Evolutionary conservation across 1,140 invertebrate genomes (phyloP), one percentile per base, ranked within the genome.

Genomic region (Ericerus pela): DNA sequence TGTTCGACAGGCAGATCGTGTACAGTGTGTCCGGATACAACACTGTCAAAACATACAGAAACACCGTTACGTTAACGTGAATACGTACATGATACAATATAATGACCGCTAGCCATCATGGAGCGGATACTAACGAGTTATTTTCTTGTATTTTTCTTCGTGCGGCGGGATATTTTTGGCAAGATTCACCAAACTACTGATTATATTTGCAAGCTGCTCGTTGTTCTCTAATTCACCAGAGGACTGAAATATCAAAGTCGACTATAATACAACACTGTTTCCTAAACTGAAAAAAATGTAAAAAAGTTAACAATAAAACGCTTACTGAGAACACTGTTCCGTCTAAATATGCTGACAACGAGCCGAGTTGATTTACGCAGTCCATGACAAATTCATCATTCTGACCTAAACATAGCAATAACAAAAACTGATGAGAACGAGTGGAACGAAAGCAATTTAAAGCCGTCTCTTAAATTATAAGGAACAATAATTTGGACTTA

Each of bases 141-240:
- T 80, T 65, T 83, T 79, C 62, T 86, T 83, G 62, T 85, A 88
- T 51, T 73, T 70, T 63, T 83, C 82, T 60, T 79, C 77, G 12
- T 73, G 64, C 2, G 75, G 69, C 66, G 80, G 52, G 53, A 85
- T 66, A 53, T 71, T 73, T 53, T 72, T 72, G 0, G 73, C 70
- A 31, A 77, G 52, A 28, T 74, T 72, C 28, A 80, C 69, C 38
- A 79, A 71, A 59, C 75, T 76, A 61, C 77, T 77, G 52, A 90
- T 77, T 56, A 84, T 77, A 60, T 79, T 80, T 5, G 87, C 87
- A 56, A 82, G 73, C 60, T 73, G 74, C 69, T 90, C 87, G 69
- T 88, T 83, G 70, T 91, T 90, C 68, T 90, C 85, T 16, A 92
- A 68, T 59, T 89, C 85, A 3, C 88, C 88, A 22, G 84, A 80